A percentile compares a stretch with the other conserved stretches of the same genome.
These are phyloP conservation scores for Poicephalus meyeri DNA, from an alignment of 2,113 vertebrate genomes.

Conservation along the genomic window DNA sequence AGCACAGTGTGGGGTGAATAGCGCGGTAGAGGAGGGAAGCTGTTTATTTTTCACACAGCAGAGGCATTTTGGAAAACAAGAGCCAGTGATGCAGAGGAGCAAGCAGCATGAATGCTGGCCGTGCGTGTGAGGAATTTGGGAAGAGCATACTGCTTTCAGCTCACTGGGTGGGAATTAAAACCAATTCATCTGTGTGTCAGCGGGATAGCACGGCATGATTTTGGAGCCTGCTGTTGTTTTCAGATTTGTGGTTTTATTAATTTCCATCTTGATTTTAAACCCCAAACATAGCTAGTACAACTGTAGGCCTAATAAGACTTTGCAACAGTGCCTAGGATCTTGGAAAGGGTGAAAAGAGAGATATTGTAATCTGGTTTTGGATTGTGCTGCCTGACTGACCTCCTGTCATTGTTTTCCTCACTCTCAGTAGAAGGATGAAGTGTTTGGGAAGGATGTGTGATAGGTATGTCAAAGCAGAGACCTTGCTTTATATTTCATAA, in stretches of 20 bases:
- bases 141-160: not conserved
- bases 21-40: not conserved
- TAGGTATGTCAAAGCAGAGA: not conserved
- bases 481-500: not conserved
- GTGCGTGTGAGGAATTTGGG: not conserved
- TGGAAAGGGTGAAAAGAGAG: not conserved
- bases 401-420: not conserved
- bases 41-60: constrained; percentile 57
- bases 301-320: not conserved
- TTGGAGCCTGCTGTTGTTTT: constrained; percentile 30
- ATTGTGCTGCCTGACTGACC: not conserved
- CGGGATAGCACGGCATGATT: not conserved
- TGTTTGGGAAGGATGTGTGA: not conserved
- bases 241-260: constrained; percentile 21
- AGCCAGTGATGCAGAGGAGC: not conserved
- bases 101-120: not conserved
- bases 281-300: not conserved
- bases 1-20: not conserved
- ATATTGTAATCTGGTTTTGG: not conserved
- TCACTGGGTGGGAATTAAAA: constrained; percentile 30
- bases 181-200: constrained; percentile 34
- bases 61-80: constrained; percentile 41
- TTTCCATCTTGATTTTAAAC: constrained; percentile 34
- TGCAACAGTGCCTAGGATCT: not conserved
- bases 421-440: not conserved